Base-by-base conservation (phyloP, 1,140 invertebrate species). In the Alviniconcha marisindica region DNA sequence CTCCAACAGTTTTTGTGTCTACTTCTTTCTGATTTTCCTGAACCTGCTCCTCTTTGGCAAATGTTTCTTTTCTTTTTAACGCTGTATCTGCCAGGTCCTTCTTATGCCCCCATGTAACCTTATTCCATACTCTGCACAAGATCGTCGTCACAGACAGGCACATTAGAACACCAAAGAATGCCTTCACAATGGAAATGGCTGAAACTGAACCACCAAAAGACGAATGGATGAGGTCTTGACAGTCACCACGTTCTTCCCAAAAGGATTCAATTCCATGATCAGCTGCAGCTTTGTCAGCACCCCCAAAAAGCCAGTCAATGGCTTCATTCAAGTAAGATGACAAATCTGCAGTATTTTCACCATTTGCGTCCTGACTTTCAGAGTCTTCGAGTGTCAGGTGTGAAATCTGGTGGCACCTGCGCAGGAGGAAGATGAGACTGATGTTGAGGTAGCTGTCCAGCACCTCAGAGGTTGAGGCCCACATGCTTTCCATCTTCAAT, bases 401-500 rank as follows among this genome's bases (percentile, higher is more conserved):
- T 21, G 14, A 42, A 10, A 0, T 33, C 14, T 12, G 42, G 42
- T 21, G 73, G 73, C 73, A 76, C 3, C 24, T 31, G 14, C 44
- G 40, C 4, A 76, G 73, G n/a, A 5, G 73, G 24, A 76, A n/a
- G 15, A 76, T n/a, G 21, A 76, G 73, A 51, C 38, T 44, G 73
- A 48, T 14, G 44, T 76, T 76, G 73, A 76, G 12, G 73, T 76
- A 76, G 40, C 21, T 33, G 28, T 48, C n/a, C 18, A 10, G 40
- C 24, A 15, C n/a, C 24, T n/a, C 38, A 14, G 4, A 4, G 42
- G 5, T n/a, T 51, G 73, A 51, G 1, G 44, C 28, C 73, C 73
- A 76, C 24, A 48, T 5, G 42, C 24, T 36, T n/a, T 48, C 73
- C 73, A 76, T 76, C 73, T 4, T 74, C n/a, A n/a, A n/a, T n/a